Conservation (phyloP, 2,797 vertebrate genomes). For the Karalla daura region DNA sequence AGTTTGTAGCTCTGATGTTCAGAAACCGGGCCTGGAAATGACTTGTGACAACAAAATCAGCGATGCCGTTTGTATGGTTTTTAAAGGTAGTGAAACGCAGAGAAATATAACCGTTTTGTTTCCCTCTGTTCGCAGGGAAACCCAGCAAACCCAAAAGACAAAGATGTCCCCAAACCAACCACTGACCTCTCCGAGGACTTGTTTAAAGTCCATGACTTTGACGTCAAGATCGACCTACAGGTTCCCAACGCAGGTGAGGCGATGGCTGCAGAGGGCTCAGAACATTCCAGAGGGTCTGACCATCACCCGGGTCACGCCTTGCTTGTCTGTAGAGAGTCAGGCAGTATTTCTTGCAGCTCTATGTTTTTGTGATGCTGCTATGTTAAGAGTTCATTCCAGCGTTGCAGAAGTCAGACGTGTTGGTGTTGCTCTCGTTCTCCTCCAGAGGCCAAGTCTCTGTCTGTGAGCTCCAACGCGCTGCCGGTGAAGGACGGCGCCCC, state of each 20-base stretch:
- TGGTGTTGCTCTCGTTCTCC: neutral
- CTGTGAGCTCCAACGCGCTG: slow-evolving; percentile 95
- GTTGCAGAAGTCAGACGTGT: neutral
- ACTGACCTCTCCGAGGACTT: slow-evolving; percentile 98
- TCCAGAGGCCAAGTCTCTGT: slow-evolving; percentile 96
- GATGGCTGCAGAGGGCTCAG: neutral
- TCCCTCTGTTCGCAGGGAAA: slow-evolving; percentile 79
- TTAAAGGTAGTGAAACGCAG: too few relatives aligned
- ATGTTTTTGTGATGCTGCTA: too few relatives aligned
- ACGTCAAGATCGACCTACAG: slow-evolving; percentile 99
- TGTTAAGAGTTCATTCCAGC: too few relatives aligned
- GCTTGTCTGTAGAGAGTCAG: neutral
- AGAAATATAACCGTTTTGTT: too few relatives aligned
- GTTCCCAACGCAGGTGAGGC: slow-evolving; percentile 96
- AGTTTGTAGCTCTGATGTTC: too few relatives aligned
- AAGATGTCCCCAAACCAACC: slow-evolving; percentile 92
- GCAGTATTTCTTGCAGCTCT: too few relatives aligned
- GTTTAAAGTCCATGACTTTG: slow-evolving; percentile 99
- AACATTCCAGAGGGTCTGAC: too few relatives aligned
- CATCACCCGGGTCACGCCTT: too few relatives aligned
- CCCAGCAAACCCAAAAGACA: slow-evolving; percentile 87
- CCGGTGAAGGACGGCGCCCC: slow-evolving; percentile 98
- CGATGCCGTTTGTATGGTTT: too few relatives aligned
- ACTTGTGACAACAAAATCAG: too few relatives aligned
- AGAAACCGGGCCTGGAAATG: too few relatives aligned